These are phyloP conservation scores for Heliconius erato DNA, from an alignment of 2,888 invertebrate genomes.

Conservation along the genomic window DNA sequence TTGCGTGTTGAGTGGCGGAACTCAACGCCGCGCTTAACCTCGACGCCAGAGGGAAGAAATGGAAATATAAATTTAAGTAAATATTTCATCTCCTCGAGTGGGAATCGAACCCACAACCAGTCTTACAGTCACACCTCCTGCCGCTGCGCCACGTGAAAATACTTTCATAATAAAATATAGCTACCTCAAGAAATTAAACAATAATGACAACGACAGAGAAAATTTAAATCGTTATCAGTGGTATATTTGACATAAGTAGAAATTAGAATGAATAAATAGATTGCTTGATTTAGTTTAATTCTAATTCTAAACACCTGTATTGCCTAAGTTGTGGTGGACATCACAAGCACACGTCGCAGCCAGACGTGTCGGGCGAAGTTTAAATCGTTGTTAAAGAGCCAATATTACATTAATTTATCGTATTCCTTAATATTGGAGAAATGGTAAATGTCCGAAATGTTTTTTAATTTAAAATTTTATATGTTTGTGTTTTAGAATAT, in stretches of 20 bases:
- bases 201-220: too few relatives aligned
- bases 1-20: too few relatives aligned
- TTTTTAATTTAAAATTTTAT: neutral
- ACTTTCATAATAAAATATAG: too few relatives aligned
- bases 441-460: neutral
- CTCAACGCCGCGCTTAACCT: too few relatives aligned
- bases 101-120: too few relatives aligned
- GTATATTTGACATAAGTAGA: neutral
- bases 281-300: neutral
- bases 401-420: neutral
- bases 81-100: neutral
- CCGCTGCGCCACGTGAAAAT: too few relatives aligned
- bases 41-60: too few relatives aligned
- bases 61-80: too few relatives aligned
- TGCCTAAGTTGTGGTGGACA: too few relatives aligned
- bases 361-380: neutral
- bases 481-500: neutral
- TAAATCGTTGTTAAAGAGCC: neutral
- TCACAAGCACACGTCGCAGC: neutral
- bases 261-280: neutral
- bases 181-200: too few relatives aligned
- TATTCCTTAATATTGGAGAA: neutral
- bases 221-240: too few relatives aligned
- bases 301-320: neutral
- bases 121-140: too few relatives aligned